phyloP scores from a whole-genome alignment of 2,113 vertebrate species.

The Serilophus lunatus region DNA sequence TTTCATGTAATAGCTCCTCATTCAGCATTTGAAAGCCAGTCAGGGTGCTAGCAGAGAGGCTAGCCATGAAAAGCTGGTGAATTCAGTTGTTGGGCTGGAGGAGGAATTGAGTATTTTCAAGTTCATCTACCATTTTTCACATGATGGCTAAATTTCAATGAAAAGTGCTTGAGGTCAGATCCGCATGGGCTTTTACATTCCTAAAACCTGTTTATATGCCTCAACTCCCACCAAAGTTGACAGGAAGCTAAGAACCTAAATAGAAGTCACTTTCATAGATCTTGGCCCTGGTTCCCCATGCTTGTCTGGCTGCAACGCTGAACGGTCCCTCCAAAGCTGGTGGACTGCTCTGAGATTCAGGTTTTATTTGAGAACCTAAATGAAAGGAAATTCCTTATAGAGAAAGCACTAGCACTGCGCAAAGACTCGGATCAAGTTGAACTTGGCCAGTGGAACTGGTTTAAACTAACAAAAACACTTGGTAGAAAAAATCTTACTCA shows the following conservation, averaged over 20 bases:
- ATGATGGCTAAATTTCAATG: background rate
- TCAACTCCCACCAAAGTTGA: constrained; percentile 5
- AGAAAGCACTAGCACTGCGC: background rate
- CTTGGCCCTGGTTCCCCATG: background rate
- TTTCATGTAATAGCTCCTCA: background rate
- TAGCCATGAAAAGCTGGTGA: background rate
- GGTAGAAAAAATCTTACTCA: background rate
- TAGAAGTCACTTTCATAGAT: background rate
- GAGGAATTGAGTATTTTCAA: constrained; percentile 8
- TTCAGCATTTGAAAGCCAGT: background rate
- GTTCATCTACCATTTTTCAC: background rate
- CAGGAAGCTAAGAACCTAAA: constrained; percentile 19
- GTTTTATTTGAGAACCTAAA: constrained; percentile 1
- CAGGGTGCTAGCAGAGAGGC: background rate
- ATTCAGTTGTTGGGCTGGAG: background rate
- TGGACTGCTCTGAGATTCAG: background rate
- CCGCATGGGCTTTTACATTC: background rate
- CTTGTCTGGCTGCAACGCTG: background rate
- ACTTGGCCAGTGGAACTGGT: background rate
- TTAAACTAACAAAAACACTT: background rate
- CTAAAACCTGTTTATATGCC: constrained; percentile 9
- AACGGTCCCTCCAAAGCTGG: background rate
- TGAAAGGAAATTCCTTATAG: background rate
- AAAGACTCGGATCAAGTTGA: background rate
- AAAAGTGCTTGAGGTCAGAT: background rate